Evolutionary conservation across 1,140 invertebrate genomes (phyloP).

Genomic region (Marisa cornuarietis): DNA sequence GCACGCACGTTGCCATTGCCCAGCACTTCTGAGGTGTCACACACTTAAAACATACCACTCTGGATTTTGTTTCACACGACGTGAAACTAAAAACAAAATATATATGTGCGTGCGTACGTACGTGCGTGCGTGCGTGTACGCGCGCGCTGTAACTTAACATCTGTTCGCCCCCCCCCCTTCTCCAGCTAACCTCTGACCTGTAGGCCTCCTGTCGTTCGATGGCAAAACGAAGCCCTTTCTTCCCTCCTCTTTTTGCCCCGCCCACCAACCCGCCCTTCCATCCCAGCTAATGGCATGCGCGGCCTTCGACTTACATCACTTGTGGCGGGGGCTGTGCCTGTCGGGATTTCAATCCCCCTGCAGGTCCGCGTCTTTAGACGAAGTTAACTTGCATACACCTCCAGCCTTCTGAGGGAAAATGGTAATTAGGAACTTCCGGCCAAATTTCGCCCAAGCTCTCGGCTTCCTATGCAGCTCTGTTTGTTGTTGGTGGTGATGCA

Average conservation of each 20-base stretch:
- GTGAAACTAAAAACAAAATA: no score
- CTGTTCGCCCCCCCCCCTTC: not conserved
- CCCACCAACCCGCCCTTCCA: no score
- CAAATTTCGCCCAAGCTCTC: no score
- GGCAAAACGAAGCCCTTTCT: not conserved
- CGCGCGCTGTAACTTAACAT: not conserved
- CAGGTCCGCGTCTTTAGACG: not conserved
- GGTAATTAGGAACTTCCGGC: no score
- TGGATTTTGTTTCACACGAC: not conserved
- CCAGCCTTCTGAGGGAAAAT: no score
- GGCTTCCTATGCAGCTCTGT: no score
- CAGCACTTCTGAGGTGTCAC: not conserved
- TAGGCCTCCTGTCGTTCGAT: not conserved
- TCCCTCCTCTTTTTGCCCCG: not conserved
- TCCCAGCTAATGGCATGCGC: no score
- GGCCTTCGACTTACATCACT: not conserved
- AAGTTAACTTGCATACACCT: not conserved
- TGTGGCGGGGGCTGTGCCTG: not conserved
- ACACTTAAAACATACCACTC: not conserved
- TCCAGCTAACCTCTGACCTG: not conserved
- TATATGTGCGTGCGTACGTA: not conserved
- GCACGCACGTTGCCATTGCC: not conserved
- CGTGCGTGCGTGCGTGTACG: constrained; percentile 6
- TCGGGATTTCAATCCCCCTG: constrained; percentile 1
- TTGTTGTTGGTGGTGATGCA: no score